Evolutionary conservation across 1,140 invertebrate genomes (phyloP), one percentile per base, ranked within the genome.

Genomic region (Sycobia sp.): DNA sequence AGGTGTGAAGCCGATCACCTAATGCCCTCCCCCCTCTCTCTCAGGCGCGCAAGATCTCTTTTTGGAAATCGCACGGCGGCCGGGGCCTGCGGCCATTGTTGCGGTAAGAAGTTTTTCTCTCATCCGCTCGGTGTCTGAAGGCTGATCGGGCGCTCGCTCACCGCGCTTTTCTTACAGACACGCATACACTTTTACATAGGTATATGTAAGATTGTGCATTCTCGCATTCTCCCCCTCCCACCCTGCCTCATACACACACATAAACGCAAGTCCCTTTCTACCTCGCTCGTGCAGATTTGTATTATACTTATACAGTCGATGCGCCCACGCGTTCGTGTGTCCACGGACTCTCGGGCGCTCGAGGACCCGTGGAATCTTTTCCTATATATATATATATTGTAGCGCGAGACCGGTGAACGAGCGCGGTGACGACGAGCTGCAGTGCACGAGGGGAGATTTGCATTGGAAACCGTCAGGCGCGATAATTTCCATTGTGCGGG

Each of bases 21-120:
- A n/a, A n/a, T n/a, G n/a, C n/a, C 71, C 67, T 75, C 18, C 18
- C 34, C 69, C 70, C 78, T 79, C 78, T 74, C 74, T 72, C 74
- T 71, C 53, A 46, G 69, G 70, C n/a, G n/a, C n/a, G n/a, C n/a
- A n/a, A n/a, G 70, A 76, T 81, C 74, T 80, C 71, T 76, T 76
- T 80, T 76, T 72, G 32, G 71, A 76, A 78, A 79, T 78, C 75
- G 70, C 57, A 66, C 69, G n/a, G 50, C 18, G 9, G 34, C 68
- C n/a, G n/a, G n/a, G n/a, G n/a, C n/a, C n/a, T n/a, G n/a, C n/a
- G n/a, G n/a, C 71, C 74, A 81, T 81, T 81, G 78, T 81, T 71
- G 72, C 69, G 71, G 68, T 79, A 79, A 80, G 78, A 79, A 79
- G 77, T 79, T 80, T 79, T 77, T 57, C n/a, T n/a, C n/a, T n/a